These are phyloP conservation scores for Neolamprologus devosi DNA, from an alignment of 2,113 vertebrate genomes.

Conservation along the genomic window DNA sequence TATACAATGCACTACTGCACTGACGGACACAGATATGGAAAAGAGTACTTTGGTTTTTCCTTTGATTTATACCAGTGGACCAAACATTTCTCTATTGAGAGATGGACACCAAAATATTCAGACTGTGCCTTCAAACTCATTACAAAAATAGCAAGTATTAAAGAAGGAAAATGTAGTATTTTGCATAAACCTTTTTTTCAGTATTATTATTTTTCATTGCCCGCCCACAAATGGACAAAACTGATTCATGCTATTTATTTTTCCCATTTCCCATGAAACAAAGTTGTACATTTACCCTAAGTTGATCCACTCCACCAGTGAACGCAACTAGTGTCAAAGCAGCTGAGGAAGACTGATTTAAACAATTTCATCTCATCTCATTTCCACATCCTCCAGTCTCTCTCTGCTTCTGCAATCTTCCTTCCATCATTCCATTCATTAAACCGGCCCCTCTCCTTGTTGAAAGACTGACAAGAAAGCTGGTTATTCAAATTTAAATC, in stretches of 20 bases:
- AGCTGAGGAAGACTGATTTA: conserved; percentile 37
- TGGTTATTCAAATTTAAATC: conserved; percentile 59
- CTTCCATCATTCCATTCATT: conserved; percentile 25
- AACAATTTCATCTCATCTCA: conserved; percentile 42
- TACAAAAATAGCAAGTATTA: background rate
- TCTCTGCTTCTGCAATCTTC: conserved; percentile 24
- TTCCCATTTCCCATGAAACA: background rate
- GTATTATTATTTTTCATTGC: background rate
- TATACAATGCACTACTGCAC: conserved; percentile 11
- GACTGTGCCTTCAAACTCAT: background rate
- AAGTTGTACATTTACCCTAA: background rate
- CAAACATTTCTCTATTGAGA: background rate
- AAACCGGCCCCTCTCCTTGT: conserved; percentile 1
- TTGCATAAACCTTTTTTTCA: background rate
- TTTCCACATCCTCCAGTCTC: conserved; percentile 22
- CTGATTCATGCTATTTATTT: background rate
- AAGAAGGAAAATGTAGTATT: background rate
- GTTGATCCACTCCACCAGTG: background rate
- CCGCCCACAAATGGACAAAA: background rate
- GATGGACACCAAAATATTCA: background rate
- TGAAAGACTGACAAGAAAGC: conserved; percentile 27
- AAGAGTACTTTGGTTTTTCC: background rate
- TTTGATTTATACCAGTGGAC: background rate
- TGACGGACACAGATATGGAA: background rate
- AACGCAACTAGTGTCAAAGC: conserved; percentile 8